These are phyloP conservation scores for Leucophenga montana DNA, from an alignment of 2,888 invertebrate species.

Conservation along the genomic window DNA sequence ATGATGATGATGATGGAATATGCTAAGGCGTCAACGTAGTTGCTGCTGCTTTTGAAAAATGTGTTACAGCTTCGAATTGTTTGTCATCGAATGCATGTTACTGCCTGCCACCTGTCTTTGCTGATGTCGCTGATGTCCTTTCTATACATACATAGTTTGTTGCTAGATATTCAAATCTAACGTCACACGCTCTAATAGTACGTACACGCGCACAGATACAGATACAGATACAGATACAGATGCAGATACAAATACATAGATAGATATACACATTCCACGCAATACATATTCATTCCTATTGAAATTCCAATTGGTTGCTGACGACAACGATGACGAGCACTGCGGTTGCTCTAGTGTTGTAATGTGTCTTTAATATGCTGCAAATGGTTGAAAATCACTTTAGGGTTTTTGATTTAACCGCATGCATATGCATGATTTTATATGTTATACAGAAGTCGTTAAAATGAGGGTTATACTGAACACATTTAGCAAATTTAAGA, in stretches of 20 bases:
- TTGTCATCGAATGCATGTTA: too few species aligned
- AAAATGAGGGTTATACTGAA: too few species aligned
- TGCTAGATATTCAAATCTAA: too few species aligned
- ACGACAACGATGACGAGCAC: neutral
- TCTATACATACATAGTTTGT: too few species aligned
- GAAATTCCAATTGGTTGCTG: conserved; percentile 19
- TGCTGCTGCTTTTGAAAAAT: too few species aligned
- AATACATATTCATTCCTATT: conserved; percentile 22
- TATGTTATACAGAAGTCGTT: neutral
- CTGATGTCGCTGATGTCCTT: too few species aligned
- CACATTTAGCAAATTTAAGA: too few species aligned
- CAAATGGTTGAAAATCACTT: conserved; percentile 13
- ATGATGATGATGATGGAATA: conserved; percentile 6
- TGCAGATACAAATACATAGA: neutral
- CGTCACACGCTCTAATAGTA: too few species aligned
- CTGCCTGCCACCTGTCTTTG: too few species aligned
- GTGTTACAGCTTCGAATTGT: too few species aligned
- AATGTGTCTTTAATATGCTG: conserved; percentile 26
- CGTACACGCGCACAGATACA: too few species aligned
- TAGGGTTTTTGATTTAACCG: neutral
- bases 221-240: neutral
- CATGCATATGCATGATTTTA: neutral
- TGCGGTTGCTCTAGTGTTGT: neutral
- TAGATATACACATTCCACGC: neutral
- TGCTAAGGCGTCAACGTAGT: neutral